phyloP scores from a whole-genome alignment of 2,797 vertebrate species.

The Cryptoprocta ferox region DNA sequence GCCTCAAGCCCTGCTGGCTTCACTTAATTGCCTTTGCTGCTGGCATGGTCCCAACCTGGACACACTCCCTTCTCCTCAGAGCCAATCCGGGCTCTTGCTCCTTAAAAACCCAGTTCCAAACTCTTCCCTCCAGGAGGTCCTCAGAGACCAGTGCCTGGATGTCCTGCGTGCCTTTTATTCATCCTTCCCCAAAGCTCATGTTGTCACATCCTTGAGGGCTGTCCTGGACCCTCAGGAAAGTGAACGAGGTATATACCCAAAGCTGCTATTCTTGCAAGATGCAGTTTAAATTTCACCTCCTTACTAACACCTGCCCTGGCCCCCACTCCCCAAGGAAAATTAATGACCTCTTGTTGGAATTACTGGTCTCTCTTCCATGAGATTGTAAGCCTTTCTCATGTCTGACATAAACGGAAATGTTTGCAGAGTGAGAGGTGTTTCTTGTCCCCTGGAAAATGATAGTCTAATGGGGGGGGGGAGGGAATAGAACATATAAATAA shows the following conservation, averaged over 20 bases:
- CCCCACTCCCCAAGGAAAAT: background rate
- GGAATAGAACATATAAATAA: background rate
- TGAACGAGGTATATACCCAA: background rate
- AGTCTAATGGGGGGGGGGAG: background rate
- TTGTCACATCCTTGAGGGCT: background rate
- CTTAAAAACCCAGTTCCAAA: background rate
- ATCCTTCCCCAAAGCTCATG: background rate
- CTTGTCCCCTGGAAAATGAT: background rate
- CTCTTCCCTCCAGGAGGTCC: background rate
- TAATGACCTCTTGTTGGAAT: background rate
- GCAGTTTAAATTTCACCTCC: background rate
- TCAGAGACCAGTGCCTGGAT: background rate
- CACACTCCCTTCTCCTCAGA: background rate
- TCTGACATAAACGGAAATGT: background rate
- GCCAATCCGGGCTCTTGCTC: background rate
- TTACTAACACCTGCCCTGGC: background rate
- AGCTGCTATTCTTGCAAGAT: background rate
- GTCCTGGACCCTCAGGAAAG: background rate
- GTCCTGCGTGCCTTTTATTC: background rate
- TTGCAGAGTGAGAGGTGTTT: background rate
- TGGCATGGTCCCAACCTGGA: background rate
- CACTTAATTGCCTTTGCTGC: conserved; percentile 58
- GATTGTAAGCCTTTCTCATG: background rate
- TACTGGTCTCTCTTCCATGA: background rate
- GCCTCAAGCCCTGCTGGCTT: conserved; percentile 31